Conservation (phyloP, 1,140 invertebrate species). For the Caenorhabditis briggsae region DNA sequence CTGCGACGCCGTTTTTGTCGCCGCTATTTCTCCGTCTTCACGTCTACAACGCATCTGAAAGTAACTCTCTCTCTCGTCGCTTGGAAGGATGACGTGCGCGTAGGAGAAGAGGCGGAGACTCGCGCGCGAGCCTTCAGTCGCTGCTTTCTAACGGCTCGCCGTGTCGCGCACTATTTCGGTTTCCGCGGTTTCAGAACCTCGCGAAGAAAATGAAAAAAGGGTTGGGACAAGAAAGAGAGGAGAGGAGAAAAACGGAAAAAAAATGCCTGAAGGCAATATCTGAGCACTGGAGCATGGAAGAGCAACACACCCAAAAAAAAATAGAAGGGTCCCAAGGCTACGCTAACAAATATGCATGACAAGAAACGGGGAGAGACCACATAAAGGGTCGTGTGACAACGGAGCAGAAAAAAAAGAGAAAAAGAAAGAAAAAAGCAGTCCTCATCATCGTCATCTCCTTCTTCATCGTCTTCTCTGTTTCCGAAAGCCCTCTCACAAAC, state of each 20-base stretch:
- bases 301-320: not conserved
- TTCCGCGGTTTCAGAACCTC: not conserved
- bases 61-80: not conserved
- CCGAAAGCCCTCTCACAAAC: conserved; percentile 23
- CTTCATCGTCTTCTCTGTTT: conserved; percentile 3
- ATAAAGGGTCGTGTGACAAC: conserved; percentile 15
- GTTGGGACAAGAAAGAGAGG: not conserved
- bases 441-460: not conserved
- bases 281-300: conserved; percentile 46
- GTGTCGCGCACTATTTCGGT: conserved; percentile 1
- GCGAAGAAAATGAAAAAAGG: not conserved
- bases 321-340: not conserved
- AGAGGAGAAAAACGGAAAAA: conserved; percentile 11
- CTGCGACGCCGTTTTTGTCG: conserved; percentile 25
- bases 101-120: conserved; percentile 37
- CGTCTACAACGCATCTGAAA: conserved; percentile 38
- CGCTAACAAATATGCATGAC: conserved; percentile 53
- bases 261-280: conserved; percentile 55
- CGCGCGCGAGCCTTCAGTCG: conserved; percentile 16
- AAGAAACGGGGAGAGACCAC: conserved; percentile 5
- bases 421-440: not conserved
- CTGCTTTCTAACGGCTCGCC: not conserved
- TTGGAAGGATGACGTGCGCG: conserved; percentile 35
- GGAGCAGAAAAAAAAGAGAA: not conserved
- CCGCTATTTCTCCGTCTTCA: conserved; percentile 30